These are phyloP conservation scores for Formica exsecta DNA, from an alignment of 1,140 invertebrate species.

Conservation along the genomic window DNA sequence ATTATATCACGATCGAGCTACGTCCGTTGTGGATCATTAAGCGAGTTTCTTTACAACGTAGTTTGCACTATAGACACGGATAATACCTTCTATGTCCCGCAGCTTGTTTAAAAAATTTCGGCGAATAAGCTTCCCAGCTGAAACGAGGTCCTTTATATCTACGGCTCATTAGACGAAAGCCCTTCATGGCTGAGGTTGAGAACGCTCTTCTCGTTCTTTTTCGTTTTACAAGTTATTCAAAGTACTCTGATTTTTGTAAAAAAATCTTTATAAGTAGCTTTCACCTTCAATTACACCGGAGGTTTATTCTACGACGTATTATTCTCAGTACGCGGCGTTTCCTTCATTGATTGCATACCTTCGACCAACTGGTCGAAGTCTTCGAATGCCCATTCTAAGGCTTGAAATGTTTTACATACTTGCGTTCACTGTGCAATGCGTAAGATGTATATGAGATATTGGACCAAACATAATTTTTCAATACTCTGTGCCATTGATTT, in stretches of 20 bases:
- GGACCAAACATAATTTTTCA: background rate
- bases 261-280: constrained; percentile 44
- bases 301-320: constrained; percentile 22
- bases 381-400: constrained; percentile 19
- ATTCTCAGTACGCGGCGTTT: background rate
- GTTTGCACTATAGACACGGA: background rate
- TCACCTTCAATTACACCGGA: constrained; percentile 42
- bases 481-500: background rate
- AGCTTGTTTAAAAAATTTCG: constrained; percentile 40
- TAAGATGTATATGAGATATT: constrained; percentile 21
- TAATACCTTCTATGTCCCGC: constrained; percentile 17
- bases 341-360: constrained; percentile 37
- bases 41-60: background rate
- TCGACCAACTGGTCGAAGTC: constrained; percentile 18
- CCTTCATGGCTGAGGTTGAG: constrained; percentile 17
- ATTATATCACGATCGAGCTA: background rate
- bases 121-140: constrained; percentile 30
- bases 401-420: constrained; percentile 45
- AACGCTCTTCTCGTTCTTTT: background rate
- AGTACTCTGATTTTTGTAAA: constrained; percentile 17
- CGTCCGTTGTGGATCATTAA: constrained; percentile 9
- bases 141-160: constrained; percentile 49
- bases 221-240: constrained; percentile 55
- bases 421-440: constrained; percentile 10
- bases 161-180: constrained; percentile 43